Evolutionary conservation across 2,888 invertebrate species (phyloP), one percentile per base, ranked within the genome.

Genomic region (Campoplex nolae): DNA sequence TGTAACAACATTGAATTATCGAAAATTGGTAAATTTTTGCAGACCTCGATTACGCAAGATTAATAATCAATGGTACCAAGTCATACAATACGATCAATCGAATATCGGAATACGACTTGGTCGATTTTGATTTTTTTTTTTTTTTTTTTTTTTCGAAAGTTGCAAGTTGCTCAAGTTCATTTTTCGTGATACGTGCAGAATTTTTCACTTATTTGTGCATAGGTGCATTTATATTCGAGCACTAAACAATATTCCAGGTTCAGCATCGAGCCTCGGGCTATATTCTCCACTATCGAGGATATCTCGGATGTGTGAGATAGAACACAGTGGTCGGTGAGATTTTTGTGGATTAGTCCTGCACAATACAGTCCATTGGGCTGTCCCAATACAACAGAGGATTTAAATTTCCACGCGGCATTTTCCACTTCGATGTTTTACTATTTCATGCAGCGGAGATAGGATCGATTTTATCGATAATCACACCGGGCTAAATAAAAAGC

Each of bases 381-480:
- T n/a, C n/a, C 35, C 54, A 11, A 23, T 68, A 71, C 70, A 48
- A 71, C 48, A 32, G 48, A 71, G 48, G 70, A 48, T 74, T 56
- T 74, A 56, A 74, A 74, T 56, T 56, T 65, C 62, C 48, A 51
- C n/a, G 16, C 54, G 42, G 16, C 18, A 51, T 80, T 56, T 75
- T 67, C 67, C 42, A 38, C 51, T 23, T 45, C n/a, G 74, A 75
- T 58, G 42, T 68, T 79, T 58, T 79, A 70, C 68, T 51, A 48
- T 65, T 70, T 54, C 58, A 42, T 48, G 11, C 23, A 13, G 16
- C 28, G 28, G 58, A 65, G 79, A 79, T 71, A 77, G 70, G 28
- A 79, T 84, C 79, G 48, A 75, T 71, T 71, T 75, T 84, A 84
- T 48, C 58, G 62, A 68, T 75, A 75, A 79, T 73, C 6, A 45